These are phyloP conservation scores for Aleiodes alternator DNA, from an alignment of 2,888 invertebrate genomes.

Conservation along the genomic window DNA sequence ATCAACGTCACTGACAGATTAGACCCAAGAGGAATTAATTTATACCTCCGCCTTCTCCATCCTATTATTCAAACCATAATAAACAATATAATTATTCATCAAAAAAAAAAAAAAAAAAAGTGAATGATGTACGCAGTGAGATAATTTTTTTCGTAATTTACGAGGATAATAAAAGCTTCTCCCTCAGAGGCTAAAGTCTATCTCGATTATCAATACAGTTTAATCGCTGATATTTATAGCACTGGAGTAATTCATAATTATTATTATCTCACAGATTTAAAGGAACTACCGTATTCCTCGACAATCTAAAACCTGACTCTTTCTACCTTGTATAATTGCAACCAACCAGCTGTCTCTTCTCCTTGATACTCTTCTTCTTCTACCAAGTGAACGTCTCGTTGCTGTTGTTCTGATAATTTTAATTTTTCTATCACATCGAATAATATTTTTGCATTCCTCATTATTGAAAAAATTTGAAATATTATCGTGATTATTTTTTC, in stretches of 20 bases:
- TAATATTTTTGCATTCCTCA: slow-evolving; percentile 40
- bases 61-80: slow-evolving; percentile 60
- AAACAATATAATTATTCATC: slow-evolving; percentile 29
- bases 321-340: slow-evolving; percentile 59
- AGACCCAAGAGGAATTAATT: slow-evolving; percentile 60
- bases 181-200: no score
- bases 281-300: not conserved
- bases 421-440: slow-evolving; percentile 6
- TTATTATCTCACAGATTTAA: no score
- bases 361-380: slow-evolving; percentile 48
- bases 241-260: no score
- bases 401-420: slow-evolving; percentile 47
- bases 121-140: not conserved
- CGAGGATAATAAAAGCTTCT: slow-evolving; percentile 3
- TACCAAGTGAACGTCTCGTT: slow-evolving; percentile 46
- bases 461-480: slow-evolving; percentile 49
- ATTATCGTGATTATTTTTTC: slow-evolving; percentile 16
- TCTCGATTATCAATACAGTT: no score
- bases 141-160: not conserved
- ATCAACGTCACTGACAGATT: slow-evolving; percentile 58
- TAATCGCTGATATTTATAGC: no score
- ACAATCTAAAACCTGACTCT: slow-evolving; percentile 44
- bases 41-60: slow-evolving; percentile 51
- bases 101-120: not conserved
- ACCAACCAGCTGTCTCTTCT: slow-evolving; percentile 66